Percentiles rank a stretch among this genome's conserved stretches.
Evolutionary conservation across 2,797 vertebrate species (phyloP).

Genomic region (Aulostomus chinensis): DNA sequence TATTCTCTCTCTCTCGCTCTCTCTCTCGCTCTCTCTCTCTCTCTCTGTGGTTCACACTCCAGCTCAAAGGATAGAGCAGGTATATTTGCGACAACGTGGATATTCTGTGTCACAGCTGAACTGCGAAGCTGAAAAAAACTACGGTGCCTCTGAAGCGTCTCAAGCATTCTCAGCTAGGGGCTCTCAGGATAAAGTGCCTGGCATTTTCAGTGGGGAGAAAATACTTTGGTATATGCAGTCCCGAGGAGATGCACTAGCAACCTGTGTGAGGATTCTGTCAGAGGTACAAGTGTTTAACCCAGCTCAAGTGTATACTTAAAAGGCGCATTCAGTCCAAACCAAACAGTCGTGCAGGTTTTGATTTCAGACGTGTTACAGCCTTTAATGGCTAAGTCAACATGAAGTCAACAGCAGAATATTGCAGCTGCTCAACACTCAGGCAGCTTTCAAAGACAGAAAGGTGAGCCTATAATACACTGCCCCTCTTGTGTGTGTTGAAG

Average conservation of each 20-base stretch:
- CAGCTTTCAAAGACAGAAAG: conserved; percentile 41
- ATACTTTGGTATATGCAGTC: no score
- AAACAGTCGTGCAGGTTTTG: conserved; percentile 64
- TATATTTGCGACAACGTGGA: no score
- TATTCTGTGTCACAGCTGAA: no score
- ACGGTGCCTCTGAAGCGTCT: no score
- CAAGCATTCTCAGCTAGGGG: no score
- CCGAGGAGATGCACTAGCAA: conserved; percentile 27
- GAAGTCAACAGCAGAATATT: conserved; percentile 58
- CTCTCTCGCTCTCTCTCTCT: no score
- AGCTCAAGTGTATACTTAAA: conserved; percentile 55
- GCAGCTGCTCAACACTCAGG: conserved; percentile 46
- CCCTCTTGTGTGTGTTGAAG: conserved; percentile 28
- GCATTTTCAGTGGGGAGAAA: no score
- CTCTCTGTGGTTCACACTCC: no score
- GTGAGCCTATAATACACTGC: conserved; percentile 34
- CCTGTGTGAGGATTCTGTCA: conserved; percentile 39
- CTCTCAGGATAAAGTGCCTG: no score
- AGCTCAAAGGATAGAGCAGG: no score
- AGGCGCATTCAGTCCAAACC: conserved; percentile 52
- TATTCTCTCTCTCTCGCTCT: no score
- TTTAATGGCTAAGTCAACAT: conserved; percentile 74
- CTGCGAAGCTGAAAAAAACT: no score
- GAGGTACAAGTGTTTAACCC: conserved; percentile 55
- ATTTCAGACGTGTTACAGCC: conserved; percentile 67